These are phyloP conservation scores for Drosophila setosimentum DNA, from an alignment of 2,888 invertebrate species.

Conservation along the genomic window DNA sequence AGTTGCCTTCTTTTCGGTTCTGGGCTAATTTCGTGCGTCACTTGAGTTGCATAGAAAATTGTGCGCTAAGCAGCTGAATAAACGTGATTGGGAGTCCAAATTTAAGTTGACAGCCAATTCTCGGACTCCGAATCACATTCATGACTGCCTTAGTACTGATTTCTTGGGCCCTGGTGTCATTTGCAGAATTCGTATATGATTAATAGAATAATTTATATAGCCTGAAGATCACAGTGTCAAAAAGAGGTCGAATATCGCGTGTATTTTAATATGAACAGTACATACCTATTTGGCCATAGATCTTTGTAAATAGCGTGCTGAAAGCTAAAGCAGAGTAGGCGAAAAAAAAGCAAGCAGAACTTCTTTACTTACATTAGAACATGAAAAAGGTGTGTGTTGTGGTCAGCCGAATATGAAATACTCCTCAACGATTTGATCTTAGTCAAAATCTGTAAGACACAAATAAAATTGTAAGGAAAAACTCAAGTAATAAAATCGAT, in stretches of 20 bases:
- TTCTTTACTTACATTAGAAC: neutral
- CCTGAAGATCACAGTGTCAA: constrained; percentile 3
- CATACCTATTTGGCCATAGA: constrained; percentile 1
- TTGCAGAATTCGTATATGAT: constrained; percentile 11
- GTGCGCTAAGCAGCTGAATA: constrained; percentile 12
- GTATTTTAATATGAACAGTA: constrained; percentile 13
- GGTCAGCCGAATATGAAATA: neutral
- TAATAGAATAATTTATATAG: constrained; percentile 14
- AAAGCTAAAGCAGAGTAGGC: neutral
- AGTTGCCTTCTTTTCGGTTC: constrained; percentile 37
- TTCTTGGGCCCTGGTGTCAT: neutral
- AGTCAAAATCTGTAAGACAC: neutral
- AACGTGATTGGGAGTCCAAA: constrained; percentile 39
- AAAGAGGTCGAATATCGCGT: constrained; percentile 24
- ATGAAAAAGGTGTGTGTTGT: neutral
- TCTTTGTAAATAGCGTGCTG: neutral
- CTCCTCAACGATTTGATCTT: neutral
- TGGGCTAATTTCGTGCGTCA: constrained; percentile 72
- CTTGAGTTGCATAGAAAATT: constrained; percentile 43
- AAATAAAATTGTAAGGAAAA: neutral
- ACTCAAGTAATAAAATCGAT: neutral
- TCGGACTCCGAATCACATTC: constrained; percentile 21
- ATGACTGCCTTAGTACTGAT: constrained; percentile 7
- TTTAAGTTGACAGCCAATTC: constrained; percentile 42
- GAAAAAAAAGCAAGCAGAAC: neutral